Base-by-base conservation (phyloP, 2,113 vertebrate species). In the Elephas maximus region DNA sequence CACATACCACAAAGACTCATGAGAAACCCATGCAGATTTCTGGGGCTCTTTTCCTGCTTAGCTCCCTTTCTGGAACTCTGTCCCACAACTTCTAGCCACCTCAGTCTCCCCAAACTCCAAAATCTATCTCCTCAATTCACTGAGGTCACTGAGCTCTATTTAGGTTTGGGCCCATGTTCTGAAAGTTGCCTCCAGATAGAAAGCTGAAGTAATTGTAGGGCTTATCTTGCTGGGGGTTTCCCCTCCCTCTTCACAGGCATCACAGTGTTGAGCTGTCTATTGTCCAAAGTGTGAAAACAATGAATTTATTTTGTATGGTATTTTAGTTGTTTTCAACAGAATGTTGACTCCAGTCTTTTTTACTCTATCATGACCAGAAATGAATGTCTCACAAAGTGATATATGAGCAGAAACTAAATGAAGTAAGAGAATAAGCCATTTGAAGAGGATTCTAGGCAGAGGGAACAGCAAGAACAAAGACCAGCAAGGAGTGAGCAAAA, bases 301-400 rank as follows among this genome's bases (percentile, higher is more conserved):
- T 93, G 88, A 12, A 45, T 21, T 1, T 51, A 44, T 51, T 83
- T 91, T 60, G 51, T 62, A 62, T 67, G 37, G 10, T 33, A 5
- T 30, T 69, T 45, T 65, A 28, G 45, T 48, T 62, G 9, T 91
- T 91, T 83, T 21, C 51, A 63, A 5, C 79, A 88, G 51, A 67
- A 69, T 1, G 33, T 73, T 73, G 18, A 71, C 44, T 63, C 74
- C 48, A 37, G 45, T 89, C 80, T 78, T 60, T 76, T 60, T 73
- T 57, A 69, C 10, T 89, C 90, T 48, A 44, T 93, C 41, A 71
- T 5, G 26, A 89, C 26, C 76, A 92, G 80, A 92, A 83, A 33
- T 77, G 81, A 48, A 77, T 73, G 74, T 83, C 81, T 96, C 73
- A 63, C 71, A 12, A 86, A 33, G 44, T 87, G 14, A 93, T 10